phyloP scores from a whole-genome alignment of 1,140 invertebrate genomes.

The Calliopsis andreniformis region DNA sequence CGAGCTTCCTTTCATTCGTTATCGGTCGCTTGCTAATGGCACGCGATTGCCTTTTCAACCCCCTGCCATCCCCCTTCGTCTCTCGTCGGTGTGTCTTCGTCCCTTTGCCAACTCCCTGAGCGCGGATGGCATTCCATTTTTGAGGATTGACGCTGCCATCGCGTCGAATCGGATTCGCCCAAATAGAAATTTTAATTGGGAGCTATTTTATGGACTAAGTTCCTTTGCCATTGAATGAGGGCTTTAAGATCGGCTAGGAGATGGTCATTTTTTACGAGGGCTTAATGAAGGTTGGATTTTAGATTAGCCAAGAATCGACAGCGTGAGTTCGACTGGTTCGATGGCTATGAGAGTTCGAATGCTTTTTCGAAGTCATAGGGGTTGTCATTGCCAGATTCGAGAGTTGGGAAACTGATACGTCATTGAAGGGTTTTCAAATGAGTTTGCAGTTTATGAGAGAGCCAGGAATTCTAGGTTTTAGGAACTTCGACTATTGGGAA shows the following conservation, averaged over 20 bases:
- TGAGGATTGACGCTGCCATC: conserved; percentile 9
- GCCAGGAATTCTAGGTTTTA: too few relatives aligned
- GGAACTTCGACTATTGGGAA: too few relatives aligned
- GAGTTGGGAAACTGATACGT: conserved; percentile 7
- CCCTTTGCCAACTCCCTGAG: conserved; percentile 4
- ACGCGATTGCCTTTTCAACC: conserved; percentile 62
- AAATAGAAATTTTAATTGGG: conserved; percentile 23
- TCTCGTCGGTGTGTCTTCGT: conserved; percentile 1
- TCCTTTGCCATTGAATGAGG: background rate
- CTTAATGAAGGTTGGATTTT: background rate
- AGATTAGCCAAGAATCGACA: background rate
- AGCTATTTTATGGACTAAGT: background rate
- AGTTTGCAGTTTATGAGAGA: too few relatives aligned
- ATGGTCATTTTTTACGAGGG: background rate
- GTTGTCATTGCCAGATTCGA: conserved; percentile 7
- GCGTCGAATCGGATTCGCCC: background rate
- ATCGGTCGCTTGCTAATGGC: conserved; percentile 68
- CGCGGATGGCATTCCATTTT: conserved; percentile 36
- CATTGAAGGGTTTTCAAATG: conserved; percentile 27
- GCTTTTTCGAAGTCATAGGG: background rate
- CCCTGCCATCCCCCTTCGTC: background rate
- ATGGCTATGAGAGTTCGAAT: background rate
- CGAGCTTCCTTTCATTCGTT: conserved; percentile 64
- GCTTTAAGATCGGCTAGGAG: conserved; percentile 7
- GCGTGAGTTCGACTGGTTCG: too few relatives aligned